These are phyloP conservation scores for Festucalex cinctus DNA, from an alignment of 2,113 vertebrate species.

Conservation along the genomic window DNA sequence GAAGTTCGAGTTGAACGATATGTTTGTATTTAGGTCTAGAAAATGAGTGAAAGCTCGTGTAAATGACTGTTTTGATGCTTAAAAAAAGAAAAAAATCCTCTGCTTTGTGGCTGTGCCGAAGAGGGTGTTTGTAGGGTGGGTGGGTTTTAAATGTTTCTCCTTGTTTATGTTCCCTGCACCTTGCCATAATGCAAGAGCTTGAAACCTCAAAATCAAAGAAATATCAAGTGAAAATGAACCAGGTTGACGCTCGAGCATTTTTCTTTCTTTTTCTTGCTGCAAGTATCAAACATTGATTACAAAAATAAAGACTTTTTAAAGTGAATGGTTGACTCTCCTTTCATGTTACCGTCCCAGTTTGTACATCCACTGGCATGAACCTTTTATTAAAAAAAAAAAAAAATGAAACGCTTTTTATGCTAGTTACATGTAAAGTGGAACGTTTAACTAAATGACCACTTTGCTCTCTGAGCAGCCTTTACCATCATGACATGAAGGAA, in stretches of 20 bases:
- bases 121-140: constrained; percentile 58
- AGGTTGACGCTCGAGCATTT: constrained; percentile 52
- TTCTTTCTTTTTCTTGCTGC: constrained; percentile 69
- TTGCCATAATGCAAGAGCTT: constrained; percentile 58
- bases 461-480: neutral
- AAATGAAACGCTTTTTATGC: no score
- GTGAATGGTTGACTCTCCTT: neutral
- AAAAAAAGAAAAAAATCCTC: no score
- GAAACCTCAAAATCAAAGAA: constrained; percentile 45
- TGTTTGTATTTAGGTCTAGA: constrained; percentile 59
- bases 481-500: neutral
- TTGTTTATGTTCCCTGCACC: constrained; percentile 59
- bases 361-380: no score
- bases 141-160: constrained; percentile 61
- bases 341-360: no score
- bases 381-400: no score
- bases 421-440: neutral
- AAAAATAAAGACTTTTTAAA: constrained; percentile 73
- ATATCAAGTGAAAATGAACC: constrained; percentile 42
- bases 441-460: neutral
- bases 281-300: constrained; percentile 71
- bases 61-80: constrained; percentile 56
- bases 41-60: constrained; percentile 59
- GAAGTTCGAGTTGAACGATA: constrained; percentile 49
- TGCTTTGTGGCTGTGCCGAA: constrained; percentile 60